Base-by-base conservation (phyloP, 2,113 vertebrate species). In the Anolis carolinensis region DNA sequence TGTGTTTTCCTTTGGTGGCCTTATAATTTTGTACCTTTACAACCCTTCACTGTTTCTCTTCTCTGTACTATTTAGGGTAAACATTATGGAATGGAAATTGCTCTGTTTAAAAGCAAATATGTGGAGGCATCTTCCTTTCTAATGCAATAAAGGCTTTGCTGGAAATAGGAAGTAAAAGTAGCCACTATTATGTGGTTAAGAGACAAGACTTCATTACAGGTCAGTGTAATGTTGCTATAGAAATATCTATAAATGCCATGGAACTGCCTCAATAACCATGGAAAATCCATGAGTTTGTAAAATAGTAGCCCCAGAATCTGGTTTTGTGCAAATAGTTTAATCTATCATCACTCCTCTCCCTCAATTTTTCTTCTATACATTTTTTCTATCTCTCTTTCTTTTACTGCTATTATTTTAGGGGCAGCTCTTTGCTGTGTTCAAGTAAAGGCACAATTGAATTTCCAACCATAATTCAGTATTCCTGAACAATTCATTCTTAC, bases 191-290 rank as follows among this genome's bases (percentile, higher is more conserved):
- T 65, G 44, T 50, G 78, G 70, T 20, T 36, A 82, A 76, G 55
- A 62, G 52, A 48, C 52, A 80, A 67, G 34, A 5, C 39, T 79
- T 72, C 76, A 79, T 50, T 39, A 62, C 14, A 72, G 67, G 76
- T 39, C 39, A 0, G 0, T 50, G 10, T 6, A 1, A 13, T 5
- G 20, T 25, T 85, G 68, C 44, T 10, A 16, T 75, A 88, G 68
- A 81, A 88, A 83, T 87, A 82, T 85, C 90, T 86, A 75, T 87
- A 88, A 89, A 1, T n/a, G n/a, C n/a, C n/a, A n/a, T 36, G 32
- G 30, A 59, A 30, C 63, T 89, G 86, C 32, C 0, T 73, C 55
- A 79, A 81, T 3, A 44, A 7, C 67, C 2, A 0, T 72, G 50
- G 74, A 81, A 87, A 82, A 44, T 80, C 90, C 72, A 34, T 50